These are phyloP conservation scores for Cheirogaleus major DNA, from an alignment of 2,797 vertebrate genomes.

Conservation along the genomic window DNA sequence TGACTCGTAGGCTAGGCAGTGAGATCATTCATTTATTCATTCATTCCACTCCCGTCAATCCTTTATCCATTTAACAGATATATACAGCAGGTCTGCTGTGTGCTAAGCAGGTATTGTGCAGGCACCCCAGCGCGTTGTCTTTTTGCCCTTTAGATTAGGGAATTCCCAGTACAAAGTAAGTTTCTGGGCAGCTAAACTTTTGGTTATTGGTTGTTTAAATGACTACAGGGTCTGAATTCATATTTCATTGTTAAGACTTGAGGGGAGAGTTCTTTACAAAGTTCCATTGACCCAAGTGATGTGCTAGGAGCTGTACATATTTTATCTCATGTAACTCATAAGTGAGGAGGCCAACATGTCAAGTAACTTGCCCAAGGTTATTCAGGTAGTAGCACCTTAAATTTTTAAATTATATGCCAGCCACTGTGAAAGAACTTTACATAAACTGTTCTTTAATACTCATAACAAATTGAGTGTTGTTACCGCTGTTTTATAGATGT, in stretches of 20 bases:
- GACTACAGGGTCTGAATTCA: background rate
- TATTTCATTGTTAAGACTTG: constrained; percentile 7
- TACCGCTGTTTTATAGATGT: background rate
- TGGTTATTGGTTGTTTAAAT: background rate
- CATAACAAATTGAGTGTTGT: background rate
- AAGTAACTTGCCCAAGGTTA: background rate
- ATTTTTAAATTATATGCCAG: background rate
- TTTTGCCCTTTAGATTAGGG: constrained; percentile 19
- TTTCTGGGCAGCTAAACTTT: constrained; percentile 42
- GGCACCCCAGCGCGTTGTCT: background rate
- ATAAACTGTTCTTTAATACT: background rate
- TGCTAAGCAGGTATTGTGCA: background rate
- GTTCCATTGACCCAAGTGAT: background rate
- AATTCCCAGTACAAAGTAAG: background rate
- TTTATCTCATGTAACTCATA: background rate
- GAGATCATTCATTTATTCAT: background rate
- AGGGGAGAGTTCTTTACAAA: background rate
- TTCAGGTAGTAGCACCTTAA: background rate
- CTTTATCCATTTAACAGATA: background rate
- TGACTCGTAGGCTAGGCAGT: background rate
- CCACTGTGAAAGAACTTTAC: background rate
- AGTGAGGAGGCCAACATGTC: background rate
- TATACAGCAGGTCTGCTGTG: background rate
- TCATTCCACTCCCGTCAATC: background rate
- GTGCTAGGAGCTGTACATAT: background rate